Base-by-base conservation (phyloP, 2,797 vertebrate species). In the Muscicapa striata region DNA sequence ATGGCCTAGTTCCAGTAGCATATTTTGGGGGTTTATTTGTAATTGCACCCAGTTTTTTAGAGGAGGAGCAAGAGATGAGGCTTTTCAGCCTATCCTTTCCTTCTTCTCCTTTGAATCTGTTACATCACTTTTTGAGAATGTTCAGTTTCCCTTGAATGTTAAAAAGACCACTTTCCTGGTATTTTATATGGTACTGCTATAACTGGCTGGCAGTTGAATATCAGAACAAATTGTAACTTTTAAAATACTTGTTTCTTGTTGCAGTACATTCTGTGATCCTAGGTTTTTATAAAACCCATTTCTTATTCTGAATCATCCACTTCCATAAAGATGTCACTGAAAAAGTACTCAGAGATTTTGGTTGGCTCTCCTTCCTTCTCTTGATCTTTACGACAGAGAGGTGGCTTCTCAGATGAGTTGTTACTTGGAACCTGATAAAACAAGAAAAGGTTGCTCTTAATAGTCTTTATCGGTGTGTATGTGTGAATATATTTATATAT, bases 251-350 rank as follows among this genome's bases (percentile, higher is more conserved):
- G 57, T 81, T 83, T 89, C 68, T 63, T 91, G 34, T 36, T 81
- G 27, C 40, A 81, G 61, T 26, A 51, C 43, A 86, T 68, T 81
- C 46, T 85, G 61, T 64, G 70, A 87, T 89, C 34, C 59, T 45
- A 81, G 15, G 20, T 16, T 87, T 93, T 84, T 66, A 76, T 51
- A 52, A 78, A 62, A 48, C 26, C 7, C 51, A 10, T 68, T 58
- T 88, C 57, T 86, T 94, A 98, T 54, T 98, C 98, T 48, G 91
- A 89, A 86, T 98, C 98, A 79, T 99, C 98, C 61, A 99, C 98
- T 55, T 98, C 98, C 87, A 99, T 99, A 79, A 99, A 99, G 91
- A 99, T 99, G 94, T 99, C 99, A 95, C 94, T 98, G 75, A 99
- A 98, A 97, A 99, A 98, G 93, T 98, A 99, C 80, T 99, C 98